Conservation (phyloP, 2,888 invertebrate genomes). For the Ptilodon capucinus region DNA sequence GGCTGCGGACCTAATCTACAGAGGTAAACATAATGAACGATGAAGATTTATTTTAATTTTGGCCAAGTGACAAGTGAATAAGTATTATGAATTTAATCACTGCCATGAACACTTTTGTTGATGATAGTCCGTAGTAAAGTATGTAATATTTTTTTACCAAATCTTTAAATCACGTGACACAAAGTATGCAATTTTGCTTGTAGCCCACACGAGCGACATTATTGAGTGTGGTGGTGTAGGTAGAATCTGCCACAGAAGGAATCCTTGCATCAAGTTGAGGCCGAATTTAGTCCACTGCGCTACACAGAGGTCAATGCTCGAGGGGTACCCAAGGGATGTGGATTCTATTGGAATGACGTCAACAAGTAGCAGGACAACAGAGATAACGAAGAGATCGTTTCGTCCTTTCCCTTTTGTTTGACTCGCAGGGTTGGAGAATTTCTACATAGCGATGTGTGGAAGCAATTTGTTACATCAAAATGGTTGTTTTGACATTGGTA, state of each 20-base stretch:
- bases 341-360: constrained; percentile 82
- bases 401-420: constrained; percentile 52
- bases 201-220: too few relatives aligned
- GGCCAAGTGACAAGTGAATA: too few relatives aligned
- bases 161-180: too few relatives aligned
- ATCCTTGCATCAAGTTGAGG: neutral
- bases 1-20: too few relatives aligned
- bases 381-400: constrained; percentile 49
- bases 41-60: too few relatives aligned
- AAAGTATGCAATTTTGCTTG: too few relatives aligned
- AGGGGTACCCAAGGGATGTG: constrained; percentile 78
- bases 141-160: too few relatives aligned
- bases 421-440: constrained; percentile 27
- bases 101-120: constrained; percentile 8
- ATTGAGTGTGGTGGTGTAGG: too few relatives aligned
- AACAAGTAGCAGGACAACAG: constrained; percentile 80
- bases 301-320: constrained; percentile 48
- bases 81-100: too few relatives aligned
- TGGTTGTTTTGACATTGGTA: constrained; percentile 60
- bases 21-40: too few relatives aligned
- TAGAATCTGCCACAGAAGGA: too few relatives aligned
- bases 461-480: constrained; percentile 59
- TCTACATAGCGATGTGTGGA: constrained; percentile 11
- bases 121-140: constrained; percentile 3
- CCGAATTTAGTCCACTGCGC: constrained; percentile 12